These are phyloP conservation scores for Babylonia areolata DNA, from an alignment of 1,140 invertebrate genomes.

Conservation along the genomic window DNA sequence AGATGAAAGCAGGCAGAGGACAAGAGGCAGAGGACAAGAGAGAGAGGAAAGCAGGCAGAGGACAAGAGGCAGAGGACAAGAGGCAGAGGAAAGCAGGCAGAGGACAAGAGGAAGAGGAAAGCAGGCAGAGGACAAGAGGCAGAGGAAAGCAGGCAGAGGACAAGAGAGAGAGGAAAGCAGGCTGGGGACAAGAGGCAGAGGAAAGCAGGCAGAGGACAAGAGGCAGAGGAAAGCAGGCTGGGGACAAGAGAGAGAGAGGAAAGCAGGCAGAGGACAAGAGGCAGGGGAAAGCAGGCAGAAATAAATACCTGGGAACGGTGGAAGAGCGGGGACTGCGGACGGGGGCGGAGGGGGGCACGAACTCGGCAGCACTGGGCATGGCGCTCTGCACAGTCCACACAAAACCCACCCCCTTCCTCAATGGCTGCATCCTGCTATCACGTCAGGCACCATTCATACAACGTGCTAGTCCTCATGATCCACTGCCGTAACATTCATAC, in stretches of 20 bases:
- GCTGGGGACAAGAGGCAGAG: not conserved
- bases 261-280: not conserved
- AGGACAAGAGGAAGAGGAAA: too few species aligned
- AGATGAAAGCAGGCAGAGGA: too few species aligned
- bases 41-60: too few species aligned
- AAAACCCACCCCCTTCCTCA: not conserved
- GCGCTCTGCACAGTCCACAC: not conserved
- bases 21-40: too few species aligned
- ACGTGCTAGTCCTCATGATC: not conserved
- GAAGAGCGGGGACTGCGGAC: not conserved
- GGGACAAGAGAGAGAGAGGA: not conserved
- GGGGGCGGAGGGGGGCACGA: not conserved
- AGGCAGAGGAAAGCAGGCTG: too few species aligned
- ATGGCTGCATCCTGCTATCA: too few species aligned
- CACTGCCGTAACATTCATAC: not conserved
- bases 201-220: not conserved
- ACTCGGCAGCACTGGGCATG: conserved; percentile 31
- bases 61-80: too few species aligned
- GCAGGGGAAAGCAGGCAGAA: not conserved
- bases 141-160: not conserved
- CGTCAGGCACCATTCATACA: not conserved
- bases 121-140: not conserved
- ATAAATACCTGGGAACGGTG: conserved; percentile 3
- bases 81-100: too few species aligned
- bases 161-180: not conserved